Base-by-base conservation (phyloP, 2,888 invertebrate species). In the Tanypteryx hageni region DNA sequence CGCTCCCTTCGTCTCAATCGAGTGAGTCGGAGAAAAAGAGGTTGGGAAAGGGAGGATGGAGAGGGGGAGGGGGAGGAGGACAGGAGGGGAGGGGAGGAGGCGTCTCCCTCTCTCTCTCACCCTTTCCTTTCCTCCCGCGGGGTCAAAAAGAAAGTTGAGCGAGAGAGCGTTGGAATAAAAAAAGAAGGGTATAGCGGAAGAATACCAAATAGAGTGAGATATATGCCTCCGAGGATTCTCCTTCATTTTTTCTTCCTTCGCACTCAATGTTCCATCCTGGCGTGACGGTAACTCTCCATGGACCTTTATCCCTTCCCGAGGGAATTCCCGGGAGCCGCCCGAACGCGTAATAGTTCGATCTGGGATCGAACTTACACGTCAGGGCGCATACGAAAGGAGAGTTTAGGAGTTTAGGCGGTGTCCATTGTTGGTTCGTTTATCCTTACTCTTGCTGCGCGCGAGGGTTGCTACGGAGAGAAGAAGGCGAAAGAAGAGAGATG, bases 171-270 rank as follows among this genome's bases (percentile, higher is more conserved):
- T n/a, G n/a, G n/a, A 8, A 57, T 44, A 57, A 83, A 57, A n/a
- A 83, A 83, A n/a, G 44, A 18, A n/a, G 57, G 57, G 83, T 7
- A 44, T 10, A 16, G 57, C 56, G 83, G n/a, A 18, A 11, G 83
- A 83, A 83, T 83, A 83, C 83, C 83, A 83, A 83, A 83, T 83
- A 44, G 83, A 57, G 83, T 83, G 83, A 83, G 83, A 83, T 44
- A 83, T 83, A 83, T 83, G 56, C n/a, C 18, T 56, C 8, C 16
- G 56, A 83, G 57, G 8, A 83, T 83, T 83, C 83, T 5, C 56
- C 16, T 5, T 56, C 56, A 56, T 82, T 82, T 11, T 5, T 44
- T 82, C 82, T n/a, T n/a, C n/a, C n/a, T n/a, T n/a, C 44, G n/a
- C 76, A 11, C 31, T 44, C 44, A 82, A 44, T 82, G 82, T 82